Evolutionary conservation across 2,888 invertebrate species (phyloP), one percentile per base, ranked within the genome.

Genomic region (Keiferia lycopersicella): DNA sequence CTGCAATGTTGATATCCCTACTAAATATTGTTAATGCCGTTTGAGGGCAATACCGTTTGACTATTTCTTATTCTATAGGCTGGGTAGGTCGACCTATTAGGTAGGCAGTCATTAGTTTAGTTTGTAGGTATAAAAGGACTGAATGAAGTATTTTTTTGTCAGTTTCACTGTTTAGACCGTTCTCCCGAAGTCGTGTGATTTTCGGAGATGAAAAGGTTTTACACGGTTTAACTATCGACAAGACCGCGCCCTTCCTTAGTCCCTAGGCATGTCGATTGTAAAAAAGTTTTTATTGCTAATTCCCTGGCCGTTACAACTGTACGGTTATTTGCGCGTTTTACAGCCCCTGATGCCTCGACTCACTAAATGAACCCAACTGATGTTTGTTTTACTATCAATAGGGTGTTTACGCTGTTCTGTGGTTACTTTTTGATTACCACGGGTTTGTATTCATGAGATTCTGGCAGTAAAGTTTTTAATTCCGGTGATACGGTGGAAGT

Each of bases 231-330:
- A 56, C 1, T 22, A 63, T 65, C 61, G 66, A 65, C 65, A 56
- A n/a, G 22, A 11, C 26, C 22, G 50, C 0, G n/a, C 58, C 57
- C 26, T 58, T 16, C 58, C 20, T 39, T 39, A 39, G 18, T 76
- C 76, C 76, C 69, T 65, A 70, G 68, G 68, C 67, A 73, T 66
- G 82, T 78, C 77, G 83, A 87, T 81, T 84, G 87, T 88, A 87
- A 87, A 88, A 88, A 90, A 89, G 88, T 90, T 91, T 90, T 90
- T 90, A 91, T 86, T 80, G 85, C 87, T 88, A 87, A 90, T 90
- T 85, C 83, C 76, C 73, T 62, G 69, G 74, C 72, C 70, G 69
- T 77, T 80, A 73, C 77, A 75, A 73, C 71, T 73, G 69, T 67
- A 66, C 73, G 73, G 73, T 79, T 78, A 73, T 70, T 76, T 71